Conservation (phyloP, 2,113 vertebrate genomes). For the Oenanthe melanoleuca region DNA sequence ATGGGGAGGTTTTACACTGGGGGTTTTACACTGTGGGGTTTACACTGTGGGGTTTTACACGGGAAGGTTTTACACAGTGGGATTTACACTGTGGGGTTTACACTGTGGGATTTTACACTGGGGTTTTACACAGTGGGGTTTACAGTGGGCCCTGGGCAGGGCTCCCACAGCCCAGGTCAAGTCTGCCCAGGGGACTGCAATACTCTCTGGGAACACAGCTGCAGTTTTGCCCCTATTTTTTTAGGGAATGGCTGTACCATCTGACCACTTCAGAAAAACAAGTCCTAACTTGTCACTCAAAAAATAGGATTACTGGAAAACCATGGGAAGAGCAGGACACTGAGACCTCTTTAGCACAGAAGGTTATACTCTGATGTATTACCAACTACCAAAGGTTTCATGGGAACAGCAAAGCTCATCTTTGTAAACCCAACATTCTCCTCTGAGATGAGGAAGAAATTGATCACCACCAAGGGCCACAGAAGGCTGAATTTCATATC, state of each 20-base stretch:
- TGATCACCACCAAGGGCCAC: not conserved
- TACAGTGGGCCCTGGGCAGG: too few relatives aligned
- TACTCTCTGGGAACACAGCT: not conserved
- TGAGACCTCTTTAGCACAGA: not conserved
- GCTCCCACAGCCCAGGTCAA: not conserved
- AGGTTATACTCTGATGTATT: not conserved
- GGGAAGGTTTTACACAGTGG: too few relatives aligned
- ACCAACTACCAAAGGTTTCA: not conserved
- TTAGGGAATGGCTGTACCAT: not conserved
- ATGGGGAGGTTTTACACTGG: too few relatives aligned
- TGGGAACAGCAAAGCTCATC: not conserved
- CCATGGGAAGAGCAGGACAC: not conserved
- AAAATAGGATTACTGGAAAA: not conserved
- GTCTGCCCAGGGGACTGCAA: fast-evolving
- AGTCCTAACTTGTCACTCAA: not conserved
- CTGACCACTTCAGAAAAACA: not conserved
- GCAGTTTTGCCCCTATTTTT: fast-evolving
- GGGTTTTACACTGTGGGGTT: too few relatives aligned
- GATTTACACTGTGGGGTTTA: too few relatives aligned
- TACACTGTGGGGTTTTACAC: too few relatives aligned
- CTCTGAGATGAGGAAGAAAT: not conserved
- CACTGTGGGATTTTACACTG: too few relatives aligned
- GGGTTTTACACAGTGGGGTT: too few relatives aligned
- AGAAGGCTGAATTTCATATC: not conserved
- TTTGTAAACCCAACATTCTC: not conserved